phyloP scores from a whole-genome alignment of 2,797 vertebrate genomes.

The Hirundo rustica region DNA sequence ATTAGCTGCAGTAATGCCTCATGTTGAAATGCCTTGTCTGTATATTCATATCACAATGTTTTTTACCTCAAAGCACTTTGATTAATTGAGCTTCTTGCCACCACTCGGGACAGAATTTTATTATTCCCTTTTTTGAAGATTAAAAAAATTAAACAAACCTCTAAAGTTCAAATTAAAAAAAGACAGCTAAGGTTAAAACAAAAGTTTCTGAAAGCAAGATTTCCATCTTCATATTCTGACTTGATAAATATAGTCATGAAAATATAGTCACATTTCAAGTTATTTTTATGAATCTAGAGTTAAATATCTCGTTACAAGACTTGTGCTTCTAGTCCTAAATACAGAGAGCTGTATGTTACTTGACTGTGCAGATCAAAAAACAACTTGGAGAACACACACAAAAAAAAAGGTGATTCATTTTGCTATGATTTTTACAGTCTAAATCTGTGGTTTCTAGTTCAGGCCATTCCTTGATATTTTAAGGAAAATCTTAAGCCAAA shows the following conservation, averaged over 20 bases:
- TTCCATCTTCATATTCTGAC: not conserved
- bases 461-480: not conserved
- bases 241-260: not conserved
- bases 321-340: not conserved
- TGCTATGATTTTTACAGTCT: not conserved
- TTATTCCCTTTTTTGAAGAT: not conserved
- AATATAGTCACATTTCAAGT: not conserved
- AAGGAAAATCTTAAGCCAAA: not conserved
- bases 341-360: not conserved
- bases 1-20: not conserved
- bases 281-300: not conserved
- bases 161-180: not conserved
- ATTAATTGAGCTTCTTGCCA: not conserved
- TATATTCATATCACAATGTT: not conserved
- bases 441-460: not conserved
- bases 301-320: not conserved
- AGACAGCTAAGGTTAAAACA: not conserved
- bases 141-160: not conserved
- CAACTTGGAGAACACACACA: not conserved
- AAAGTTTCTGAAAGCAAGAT: not conserved
- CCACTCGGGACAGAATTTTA: not conserved
- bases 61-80: not conserved
- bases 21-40: not conserved
- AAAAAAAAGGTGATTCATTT: not conserved
- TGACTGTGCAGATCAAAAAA: not conserved